Conservation (phyloP, 30 jellyfish, hydroid and myxozoan genomes). For the Pseudorhiza aurosa region DNA sequence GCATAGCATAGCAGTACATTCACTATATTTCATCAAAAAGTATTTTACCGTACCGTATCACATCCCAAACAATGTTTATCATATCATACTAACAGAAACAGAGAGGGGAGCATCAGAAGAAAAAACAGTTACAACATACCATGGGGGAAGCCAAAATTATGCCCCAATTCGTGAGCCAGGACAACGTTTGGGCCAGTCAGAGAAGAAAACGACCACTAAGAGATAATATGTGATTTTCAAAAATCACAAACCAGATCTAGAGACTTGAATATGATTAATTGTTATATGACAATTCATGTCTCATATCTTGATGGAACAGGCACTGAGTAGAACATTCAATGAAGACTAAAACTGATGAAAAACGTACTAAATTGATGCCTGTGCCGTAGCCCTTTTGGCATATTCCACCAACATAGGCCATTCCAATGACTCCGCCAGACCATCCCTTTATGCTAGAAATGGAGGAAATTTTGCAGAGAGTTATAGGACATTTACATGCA, state of each 20-base stretch:
- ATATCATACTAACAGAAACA: neutral
- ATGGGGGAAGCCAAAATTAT: slow-evolving; percentile 78
- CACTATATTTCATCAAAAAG: neutral
- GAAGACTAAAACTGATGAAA: neutral
- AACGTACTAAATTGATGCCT: slow-evolving; percentile 60
- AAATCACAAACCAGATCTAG: too few relatives aligned
- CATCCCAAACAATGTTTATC: neutral
- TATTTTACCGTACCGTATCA: neutral
- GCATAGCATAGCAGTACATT: too few relatives aligned
- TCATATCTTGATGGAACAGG: too few relatives aligned
- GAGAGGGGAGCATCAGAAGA: neutral
- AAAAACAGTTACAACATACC: slow-evolving; percentile 50
- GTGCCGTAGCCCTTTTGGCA: slow-evolving; percentile 47
- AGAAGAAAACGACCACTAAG: slow-evolving; percentile 66
- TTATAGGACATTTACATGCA: too few relatives aligned
- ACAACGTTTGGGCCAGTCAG: slow-evolving; percentile 78
- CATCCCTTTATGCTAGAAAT: slow-evolving; percentile 17
- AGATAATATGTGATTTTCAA: neutral
- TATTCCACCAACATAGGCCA: slow-evolving; percentile 72
- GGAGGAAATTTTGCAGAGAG: too few relatives aligned
- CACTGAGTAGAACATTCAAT: too few relatives aligned
- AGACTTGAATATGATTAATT: too few relatives aligned
- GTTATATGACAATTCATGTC: too few relatives aligned
- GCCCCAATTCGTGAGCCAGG: slow-evolving; percentile 91
- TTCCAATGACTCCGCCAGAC: slow-evolving; percentile 68